phyloP scores from a whole-genome alignment of 2,888 invertebrate genomes.

The Colostygia pectinataria region DNA sequence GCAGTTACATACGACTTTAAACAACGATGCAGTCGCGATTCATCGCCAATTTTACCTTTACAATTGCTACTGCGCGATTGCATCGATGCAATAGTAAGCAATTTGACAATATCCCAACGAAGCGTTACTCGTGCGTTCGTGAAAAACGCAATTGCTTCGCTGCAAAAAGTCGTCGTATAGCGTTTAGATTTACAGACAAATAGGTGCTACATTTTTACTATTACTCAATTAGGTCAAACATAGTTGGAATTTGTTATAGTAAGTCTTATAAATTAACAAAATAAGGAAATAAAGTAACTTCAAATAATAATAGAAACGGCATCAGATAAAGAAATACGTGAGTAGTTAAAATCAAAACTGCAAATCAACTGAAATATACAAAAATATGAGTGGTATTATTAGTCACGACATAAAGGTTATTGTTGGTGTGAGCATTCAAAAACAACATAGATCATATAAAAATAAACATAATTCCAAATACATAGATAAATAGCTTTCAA shows the following conservation, averaged over 20 bases:
- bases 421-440: conserved; percentile 4
- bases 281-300: background rate
- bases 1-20: too few species aligned
- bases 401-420: conserved; percentile 10
- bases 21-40: too few species aligned
- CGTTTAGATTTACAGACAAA: too few species aligned
- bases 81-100: too few species aligned
- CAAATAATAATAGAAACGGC: conserved; percentile 1
- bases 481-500: background rate
- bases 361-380: background rate
- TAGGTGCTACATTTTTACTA: too few species aligned
- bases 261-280: background rate
- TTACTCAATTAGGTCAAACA: too few species aligned
- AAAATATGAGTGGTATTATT: background rate
- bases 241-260: background rate
- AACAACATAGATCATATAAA: conserved; percentile 5
- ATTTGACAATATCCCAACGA: too few species aligned
- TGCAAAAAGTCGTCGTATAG: too few species aligned
- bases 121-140: too few species aligned
- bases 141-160: too few species aligned
- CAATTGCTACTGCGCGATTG: too few species aligned
- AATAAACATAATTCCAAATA: background rate
- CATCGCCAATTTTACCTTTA: too few species aligned
- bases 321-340: background rate
- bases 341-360: background rate